Conservation (phyloP, 2,113 vertebrate genomes). For the Crotalus helleri region DNA sequence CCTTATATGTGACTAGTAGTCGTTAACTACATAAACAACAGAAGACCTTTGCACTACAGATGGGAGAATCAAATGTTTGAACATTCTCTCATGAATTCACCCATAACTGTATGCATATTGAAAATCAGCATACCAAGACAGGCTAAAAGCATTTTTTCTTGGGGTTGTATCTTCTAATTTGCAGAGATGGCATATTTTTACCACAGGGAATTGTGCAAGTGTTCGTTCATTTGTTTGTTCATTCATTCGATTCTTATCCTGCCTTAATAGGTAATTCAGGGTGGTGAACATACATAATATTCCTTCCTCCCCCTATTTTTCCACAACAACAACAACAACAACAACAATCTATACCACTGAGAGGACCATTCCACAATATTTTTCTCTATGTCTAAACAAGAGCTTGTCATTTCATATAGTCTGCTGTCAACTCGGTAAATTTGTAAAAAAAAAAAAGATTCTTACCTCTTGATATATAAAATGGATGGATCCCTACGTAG, state of each 20-base stretch:
- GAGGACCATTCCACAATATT: background rate
- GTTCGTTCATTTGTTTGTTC: background rate
- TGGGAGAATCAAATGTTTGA: background rate
- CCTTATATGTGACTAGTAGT: no score
- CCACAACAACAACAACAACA: no score
- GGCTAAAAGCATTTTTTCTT: background rate
- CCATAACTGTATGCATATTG: background rate
- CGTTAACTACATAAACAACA: background rate
- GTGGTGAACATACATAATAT: background rate
- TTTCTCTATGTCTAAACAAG: background rate
- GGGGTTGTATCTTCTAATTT: background rate
- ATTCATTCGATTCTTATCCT: background rate
- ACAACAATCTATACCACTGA: background rate
- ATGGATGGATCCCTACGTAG: conserved; percentile 89
- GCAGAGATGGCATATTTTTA: background rate
- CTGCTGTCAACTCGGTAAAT: background rate
- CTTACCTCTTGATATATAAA: conserved; percentile 89
- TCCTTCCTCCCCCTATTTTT: background rate
- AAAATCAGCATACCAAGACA: background rate
- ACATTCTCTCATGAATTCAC: background rate
- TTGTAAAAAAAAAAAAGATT: background rate
- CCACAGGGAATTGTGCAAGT: background rate
- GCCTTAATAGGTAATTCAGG: background rate
- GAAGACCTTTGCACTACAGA: background rate
- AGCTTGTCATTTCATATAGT: background rate